phyloP scores from a whole-genome alignment of 2,797 vertebrate species.

The Hapalemur alaotrensis region DNA sequence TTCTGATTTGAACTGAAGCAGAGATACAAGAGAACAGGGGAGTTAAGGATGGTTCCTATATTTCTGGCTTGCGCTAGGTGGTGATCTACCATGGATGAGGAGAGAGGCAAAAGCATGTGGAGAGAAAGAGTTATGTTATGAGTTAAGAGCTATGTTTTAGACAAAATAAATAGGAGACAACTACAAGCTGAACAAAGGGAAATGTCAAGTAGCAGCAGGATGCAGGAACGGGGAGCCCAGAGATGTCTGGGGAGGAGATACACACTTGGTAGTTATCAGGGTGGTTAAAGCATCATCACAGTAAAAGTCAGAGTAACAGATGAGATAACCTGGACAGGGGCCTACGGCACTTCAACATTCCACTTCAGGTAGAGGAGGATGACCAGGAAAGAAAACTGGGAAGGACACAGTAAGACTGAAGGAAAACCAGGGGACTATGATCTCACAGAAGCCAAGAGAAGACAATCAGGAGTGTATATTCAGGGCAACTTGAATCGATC shows the following conservation, averaged over 20 bases:
- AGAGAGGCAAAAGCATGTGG: background rate
- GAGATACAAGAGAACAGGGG: background rate
- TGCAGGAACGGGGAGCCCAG: background rate
- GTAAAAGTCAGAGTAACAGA: background rate
- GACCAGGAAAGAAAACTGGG: background rate
- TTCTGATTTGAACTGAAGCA: background rate
- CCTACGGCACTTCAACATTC: background rate
- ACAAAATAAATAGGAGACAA: background rate
- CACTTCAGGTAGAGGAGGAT: background rate
- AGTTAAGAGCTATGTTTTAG: background rate
- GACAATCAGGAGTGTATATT: background rate
- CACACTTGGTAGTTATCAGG: background rate
- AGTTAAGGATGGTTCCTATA: background rate
- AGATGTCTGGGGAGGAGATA: background rate
- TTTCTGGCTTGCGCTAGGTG: background rate
- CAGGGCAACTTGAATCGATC: no score
- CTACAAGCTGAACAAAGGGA: background rate
- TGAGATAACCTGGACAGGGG: background rate
- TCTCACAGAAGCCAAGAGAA: background rate
- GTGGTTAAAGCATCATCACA: background rate
- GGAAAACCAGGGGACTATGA: background rate
- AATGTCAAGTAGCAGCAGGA: background rate
- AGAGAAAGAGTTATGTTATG: background rate
- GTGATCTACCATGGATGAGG: background rate
- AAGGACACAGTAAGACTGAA: background rate